A percentile compares a stretch with the other conserved stretches of the same genome.
phyloP scores from a whole-genome alignment of 2,797 vertebrate genomes.

The Ataeniobius toweri region DNA sequence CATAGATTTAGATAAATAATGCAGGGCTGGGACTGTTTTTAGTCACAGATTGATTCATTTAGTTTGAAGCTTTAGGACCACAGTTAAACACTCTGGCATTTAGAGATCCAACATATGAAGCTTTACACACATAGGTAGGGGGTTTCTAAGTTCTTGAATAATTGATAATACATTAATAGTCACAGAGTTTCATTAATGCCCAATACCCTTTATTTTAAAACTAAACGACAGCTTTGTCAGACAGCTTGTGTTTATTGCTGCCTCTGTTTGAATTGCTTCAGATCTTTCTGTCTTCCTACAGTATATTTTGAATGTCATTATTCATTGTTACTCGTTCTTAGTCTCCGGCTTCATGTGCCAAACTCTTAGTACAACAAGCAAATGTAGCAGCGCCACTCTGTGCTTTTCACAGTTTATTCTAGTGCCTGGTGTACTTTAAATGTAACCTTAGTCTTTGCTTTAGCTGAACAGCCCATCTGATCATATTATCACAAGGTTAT shows the following conservation, averaged over 20 bases:
- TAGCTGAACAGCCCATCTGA: conserved; percentile 14
- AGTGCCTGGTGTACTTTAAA: conserved; percentile 40
- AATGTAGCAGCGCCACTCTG: conserved; percentile 53
- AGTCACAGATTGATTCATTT: not conserved
- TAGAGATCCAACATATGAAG: not conserved
- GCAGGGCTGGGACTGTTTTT: conserved; percentile 13
- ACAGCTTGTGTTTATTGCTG: conserved; percentile 9
- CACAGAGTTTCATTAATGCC: not conserved
- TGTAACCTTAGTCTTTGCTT: conserved; percentile 13
- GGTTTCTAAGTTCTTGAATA: not conserved
- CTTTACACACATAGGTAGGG: not conserved
- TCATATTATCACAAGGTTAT: conserved; percentile 11
- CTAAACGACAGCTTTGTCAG: not conserved
- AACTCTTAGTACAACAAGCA: conserved; percentile 11
- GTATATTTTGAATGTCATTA: conserved; percentile 34
- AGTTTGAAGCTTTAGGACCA: not conserved
- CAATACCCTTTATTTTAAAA: conserved; percentile 3
- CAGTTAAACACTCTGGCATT: not conserved
- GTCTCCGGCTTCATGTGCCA: conserved; percentile 1
- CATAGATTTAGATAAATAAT: not conserved
- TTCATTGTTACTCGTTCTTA: conserved; percentile 5
- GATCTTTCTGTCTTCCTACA: conserved; percentile 51
- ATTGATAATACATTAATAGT: not conserved
- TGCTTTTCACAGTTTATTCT: conserved; percentile 19
- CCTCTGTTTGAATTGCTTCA: conserved; percentile 22